These are phyloP conservation scores for Panulirus ornatus DNA, from an alignment of 1,140 invertebrate species.

Conservation along the genomic window DNA sequence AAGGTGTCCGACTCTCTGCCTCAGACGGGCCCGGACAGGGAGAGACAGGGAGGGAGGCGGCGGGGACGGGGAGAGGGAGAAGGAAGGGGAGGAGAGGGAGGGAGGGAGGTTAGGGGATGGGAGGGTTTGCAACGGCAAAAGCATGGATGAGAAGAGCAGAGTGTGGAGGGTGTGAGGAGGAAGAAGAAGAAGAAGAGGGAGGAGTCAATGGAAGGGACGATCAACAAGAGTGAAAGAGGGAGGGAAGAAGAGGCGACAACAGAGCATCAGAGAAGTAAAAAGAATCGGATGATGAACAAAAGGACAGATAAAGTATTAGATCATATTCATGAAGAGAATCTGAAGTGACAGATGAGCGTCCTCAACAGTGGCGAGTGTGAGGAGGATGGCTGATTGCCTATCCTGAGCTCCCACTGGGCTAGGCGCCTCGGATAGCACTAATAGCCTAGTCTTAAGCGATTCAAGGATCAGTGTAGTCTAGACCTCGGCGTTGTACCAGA, in stretches of 20 bases:
- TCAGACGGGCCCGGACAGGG: slow-evolving; percentile 17
- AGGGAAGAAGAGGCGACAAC: not conserved
- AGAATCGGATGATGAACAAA: too few species aligned
- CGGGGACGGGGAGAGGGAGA: not conserved
- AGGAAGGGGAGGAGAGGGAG: not conserved
- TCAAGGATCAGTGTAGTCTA: too few species aligned
- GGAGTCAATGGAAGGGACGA: not conserved
- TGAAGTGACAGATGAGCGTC: too few species aligned
- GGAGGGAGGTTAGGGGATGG: not conserved
- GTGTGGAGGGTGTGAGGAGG: not conserved
- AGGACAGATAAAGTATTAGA: too few species aligned
- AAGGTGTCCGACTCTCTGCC: slow-evolving; percentile 50
- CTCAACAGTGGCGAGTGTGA: too few species aligned
- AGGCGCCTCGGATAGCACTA: too few species aligned
- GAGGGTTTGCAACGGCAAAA: too few species aligned
- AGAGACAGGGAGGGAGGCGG: not conserved
- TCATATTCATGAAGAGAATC: too few species aligned
- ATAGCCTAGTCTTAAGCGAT: too few species aligned
- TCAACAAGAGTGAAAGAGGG: not conserved
- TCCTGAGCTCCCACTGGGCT: too few species aligned
- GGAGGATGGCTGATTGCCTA: too few species aligned
- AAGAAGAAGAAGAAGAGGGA: not conserved
- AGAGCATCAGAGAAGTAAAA: not conserved
- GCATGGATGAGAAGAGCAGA: not conserved
- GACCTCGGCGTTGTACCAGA: too few species aligned